phyloP scores from a whole-genome alignment of 2,888 invertebrate species.

The Drosophila subquinaria region DNA sequence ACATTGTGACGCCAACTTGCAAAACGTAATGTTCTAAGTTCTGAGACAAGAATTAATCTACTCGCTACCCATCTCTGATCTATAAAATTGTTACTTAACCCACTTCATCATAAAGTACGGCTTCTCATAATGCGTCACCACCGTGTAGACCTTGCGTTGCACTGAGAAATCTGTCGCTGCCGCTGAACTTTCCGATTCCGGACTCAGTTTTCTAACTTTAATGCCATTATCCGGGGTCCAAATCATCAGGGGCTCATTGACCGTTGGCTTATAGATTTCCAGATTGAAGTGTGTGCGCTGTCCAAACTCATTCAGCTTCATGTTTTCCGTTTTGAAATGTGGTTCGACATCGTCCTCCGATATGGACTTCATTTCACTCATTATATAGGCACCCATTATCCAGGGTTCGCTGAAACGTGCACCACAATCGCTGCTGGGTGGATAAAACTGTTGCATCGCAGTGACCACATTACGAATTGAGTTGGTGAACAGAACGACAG shows the following conservation, averaged over 20 bases:
- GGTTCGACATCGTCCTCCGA: slow-evolving; percentile 88
- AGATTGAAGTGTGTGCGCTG: slow-evolving; percentile 87
- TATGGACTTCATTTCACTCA: slow-evolving; percentile 89
- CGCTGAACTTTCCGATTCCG: slow-evolving; percentile 50
- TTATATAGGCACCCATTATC: slow-evolving; percentile 88
- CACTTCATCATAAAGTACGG: slow-evolving; percentile 89
- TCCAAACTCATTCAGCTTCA: slow-evolving; percentile 86
- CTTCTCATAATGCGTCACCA: slow-evolving; percentile 91
- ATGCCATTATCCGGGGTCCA: slow-evolving; percentile 83
- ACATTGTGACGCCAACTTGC: neutral
- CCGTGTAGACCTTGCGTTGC: slow-evolving; percentile 88
- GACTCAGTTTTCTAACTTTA: slow-evolving; percentile 48
- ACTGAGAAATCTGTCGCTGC: slow-evolving; percentile 87
- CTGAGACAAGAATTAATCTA: neutral
- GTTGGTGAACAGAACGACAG: slow-evolving; percentile 95
- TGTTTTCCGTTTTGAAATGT: slow-evolving; percentile 88
- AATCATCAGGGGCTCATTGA: slow-evolving; percentile 85
- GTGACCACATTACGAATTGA: slow-evolving; percentile 84
- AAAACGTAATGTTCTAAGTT: neutral
- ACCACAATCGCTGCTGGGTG: slow-evolving; percentile 74
- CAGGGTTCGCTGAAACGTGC: slow-evolving; percentile 78
- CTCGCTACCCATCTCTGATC: neutral
- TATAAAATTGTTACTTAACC: slow-evolving; percentile 6
- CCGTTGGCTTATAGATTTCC: slow-evolving; percentile 86
- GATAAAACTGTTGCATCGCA: slow-evolving; percentile 68